Evolutionary conservation across 1,140 invertebrate species (phyloP), one percentile per base, ranked within the genome.

Genomic region (Meloidogyne hapla): DNA sequence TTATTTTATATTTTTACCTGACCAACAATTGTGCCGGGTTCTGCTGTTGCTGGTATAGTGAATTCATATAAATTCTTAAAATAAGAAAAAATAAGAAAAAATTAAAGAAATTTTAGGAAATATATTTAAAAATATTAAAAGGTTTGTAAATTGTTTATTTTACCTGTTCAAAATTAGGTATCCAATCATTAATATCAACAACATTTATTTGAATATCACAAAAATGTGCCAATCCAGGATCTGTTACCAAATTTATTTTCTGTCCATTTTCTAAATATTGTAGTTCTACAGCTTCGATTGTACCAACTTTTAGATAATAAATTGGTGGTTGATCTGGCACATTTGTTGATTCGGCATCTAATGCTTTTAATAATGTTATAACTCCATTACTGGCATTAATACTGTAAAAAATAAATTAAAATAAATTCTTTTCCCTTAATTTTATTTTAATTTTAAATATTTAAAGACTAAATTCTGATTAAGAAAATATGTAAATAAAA

Each of bases 181-280:
- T 86, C 85, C 85, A 86, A 78, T 86, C 85, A 71, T 86, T 86
- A 12, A 81, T 75, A 75, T 86, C 85, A n/a, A 79, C 69, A 15
- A 86, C 83, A 69, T 79, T 71, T 38, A 86, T 75, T 6, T 76
- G 84, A 45, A 86, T 77, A 18, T 81, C 23, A 79, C 81, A 73
- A 12, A 63, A 77, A 76, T 86, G 84, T n/a, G 83, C 69, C 21
- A 84, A 74, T 25, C 75, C 70, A 38, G 74, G 28, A 38, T 85
- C 77, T 5, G 70, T 23, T 38, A 75, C 56, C 13, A 77, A 77
- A n/a, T 56, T n/a, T n/a, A 56, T 56, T 56, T 56, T 56, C 21
- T 23, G 5, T 38, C 62, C 25, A 42, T 77, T 48, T 75, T 56
- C 23, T 61, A 56, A 56, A 56, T 56, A 56, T 56, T 56, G 48